phyloP scores from a whole-genome alignment of 2,797 vertebrate species.

The Sebastes dallii region DNA sequence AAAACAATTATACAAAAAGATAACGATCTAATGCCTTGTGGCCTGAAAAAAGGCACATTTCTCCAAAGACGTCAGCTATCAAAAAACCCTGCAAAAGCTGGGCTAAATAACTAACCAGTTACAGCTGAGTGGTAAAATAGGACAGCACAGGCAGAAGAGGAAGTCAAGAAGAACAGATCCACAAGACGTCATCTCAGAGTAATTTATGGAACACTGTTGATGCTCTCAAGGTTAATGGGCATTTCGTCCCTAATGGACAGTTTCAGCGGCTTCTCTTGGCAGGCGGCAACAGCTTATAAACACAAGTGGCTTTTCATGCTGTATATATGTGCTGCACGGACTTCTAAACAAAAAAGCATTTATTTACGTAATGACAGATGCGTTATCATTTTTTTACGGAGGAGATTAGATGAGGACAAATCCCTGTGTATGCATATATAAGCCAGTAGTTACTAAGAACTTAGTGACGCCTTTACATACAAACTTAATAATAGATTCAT shows the following conservation, averaged over 20 bases:
- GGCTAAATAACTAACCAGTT: conserved; percentile 14
- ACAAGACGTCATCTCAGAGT: not conserved
- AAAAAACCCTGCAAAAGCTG: conserved; percentile 10
- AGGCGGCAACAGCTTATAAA: not conserved
- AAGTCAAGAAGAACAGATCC: conserved; percentile 14
- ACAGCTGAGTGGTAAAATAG: conserved; percentile 19
- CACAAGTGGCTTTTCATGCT: not conserved
- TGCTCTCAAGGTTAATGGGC: conserved; percentile 25
- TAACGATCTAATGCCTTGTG: not conserved
- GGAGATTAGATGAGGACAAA: not conserved
- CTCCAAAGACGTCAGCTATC: conserved; percentile 20
- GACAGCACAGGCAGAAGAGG: not conserved
- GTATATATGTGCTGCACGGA: not conserved
- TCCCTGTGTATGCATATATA: not conserved
- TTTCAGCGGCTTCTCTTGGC: conserved; percentile 13
- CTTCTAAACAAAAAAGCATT: not conserved
- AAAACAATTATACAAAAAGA: not conserved
- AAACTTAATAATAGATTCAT: not conserved
- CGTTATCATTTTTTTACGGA: not conserved
- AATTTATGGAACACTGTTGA: conserved; percentile 19
- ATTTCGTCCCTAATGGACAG: conserved; percentile 4
- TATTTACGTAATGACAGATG: not conserved
- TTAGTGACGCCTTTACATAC: not conserved
- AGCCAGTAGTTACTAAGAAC: not conserved
- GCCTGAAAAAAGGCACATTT: not conserved